Base-by-base conservation (phyloP, 2,113 vertebrate genomes). In the Balaeniceps rex region DNA sequence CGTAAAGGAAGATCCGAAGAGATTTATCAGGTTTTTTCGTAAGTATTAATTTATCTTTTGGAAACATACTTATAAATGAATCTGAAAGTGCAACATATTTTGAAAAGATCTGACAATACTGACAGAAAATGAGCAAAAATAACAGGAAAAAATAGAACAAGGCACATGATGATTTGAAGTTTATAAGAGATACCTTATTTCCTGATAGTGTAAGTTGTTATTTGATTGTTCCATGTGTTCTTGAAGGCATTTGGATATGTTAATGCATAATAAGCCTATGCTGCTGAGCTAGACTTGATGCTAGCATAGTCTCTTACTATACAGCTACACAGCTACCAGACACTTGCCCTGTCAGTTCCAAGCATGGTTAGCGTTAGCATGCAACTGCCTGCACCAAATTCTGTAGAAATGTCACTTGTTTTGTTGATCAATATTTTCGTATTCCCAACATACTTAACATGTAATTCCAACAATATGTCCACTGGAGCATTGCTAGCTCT, bases 1-100 rank as follows among this genome's bases (percentile, higher is more conserved):
- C 99, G 99, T n/a, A 98, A 99, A 98, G 99, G 99, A 79, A 98
- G 98, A 92, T 99, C 99, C 8, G 98, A 99, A 94, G 99, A 99
- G 42, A 99, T 99, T 96, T 99, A 99, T 96, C 98, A 98, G 92
- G 97, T 99, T 96, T 96, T 99, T 84, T 98, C 98, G 99, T 99
- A 96, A 99, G 99, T 98, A 71, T 88, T 68, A 69, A 76, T 33
- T 38, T 33, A 3, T 57, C 19, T 61, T 76, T 69, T 71, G 36
- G 44, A 68, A 69, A 69, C 21, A 31, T 28, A 19, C 23, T 80
- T 81, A 25, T 17, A 75, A 92, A 75, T 40, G 0, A 51, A 61
- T 75, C 19, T 82, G 28, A 22, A 92, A 66, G 33, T 49, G 22
- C 57, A 71, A 10, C 3, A 1, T 61, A 36, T 33, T 92, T 81